A percentile compares a stretch with the other conserved stretches of the same genome.
phyloP scores from a whole-genome alignment of 2,797 vertebrate genomes.

The Otus scops region DNA sequence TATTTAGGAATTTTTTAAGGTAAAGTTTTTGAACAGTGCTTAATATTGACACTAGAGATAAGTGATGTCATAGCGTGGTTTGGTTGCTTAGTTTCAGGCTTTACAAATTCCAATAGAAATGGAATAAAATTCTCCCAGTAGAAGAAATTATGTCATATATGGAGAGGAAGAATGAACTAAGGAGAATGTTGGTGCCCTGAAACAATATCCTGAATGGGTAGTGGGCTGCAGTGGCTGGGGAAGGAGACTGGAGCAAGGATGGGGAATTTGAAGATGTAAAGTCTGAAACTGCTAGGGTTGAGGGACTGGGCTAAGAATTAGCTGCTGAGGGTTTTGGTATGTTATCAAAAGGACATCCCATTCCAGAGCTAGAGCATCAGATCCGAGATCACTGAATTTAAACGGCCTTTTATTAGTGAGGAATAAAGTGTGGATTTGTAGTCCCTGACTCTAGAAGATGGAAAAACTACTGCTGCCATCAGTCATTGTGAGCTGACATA shows the following conservation, averaged over 20 bases:
- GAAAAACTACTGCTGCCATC: not conserved
- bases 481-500: not conserved
- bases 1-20: not conserved
- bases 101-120: not conserved
- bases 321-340: not conserved
- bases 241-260: not conserved
- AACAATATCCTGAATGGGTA: not conserved
- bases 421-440: not conserved
- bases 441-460: not conserved
- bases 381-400: not conserved
- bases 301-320: not conserved
- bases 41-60: not conserved
- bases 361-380: not conserved
- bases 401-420: not conserved
- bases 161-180: not conserved
- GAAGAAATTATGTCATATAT: not conserved
- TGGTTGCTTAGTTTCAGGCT: not conserved
- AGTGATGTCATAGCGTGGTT: not conserved
- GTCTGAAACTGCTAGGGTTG: not conserved
- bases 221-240: not conserved
- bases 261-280: not conserved
- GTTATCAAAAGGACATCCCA: not conserved
- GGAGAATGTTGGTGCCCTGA: not conserved
- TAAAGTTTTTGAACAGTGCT: not conserved
- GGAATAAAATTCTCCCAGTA: not conserved